phyloP scores from a whole-genome alignment of 1,140 invertebrate genomes.

The Rhopalosiphum maidis region DNA sequence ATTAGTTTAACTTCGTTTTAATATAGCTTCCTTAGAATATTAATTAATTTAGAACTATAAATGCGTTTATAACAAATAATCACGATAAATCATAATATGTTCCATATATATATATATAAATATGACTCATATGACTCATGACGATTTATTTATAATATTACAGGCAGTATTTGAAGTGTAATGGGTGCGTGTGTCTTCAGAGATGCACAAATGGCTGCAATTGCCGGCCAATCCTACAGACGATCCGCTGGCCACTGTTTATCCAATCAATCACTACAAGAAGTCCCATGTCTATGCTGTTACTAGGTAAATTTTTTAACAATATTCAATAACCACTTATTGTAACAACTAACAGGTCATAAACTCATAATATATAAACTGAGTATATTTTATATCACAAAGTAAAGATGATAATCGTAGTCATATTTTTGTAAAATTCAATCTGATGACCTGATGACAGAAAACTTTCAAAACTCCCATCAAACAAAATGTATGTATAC shows the following conservation, averaged over 20 bases:
- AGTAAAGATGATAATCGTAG: neutral
- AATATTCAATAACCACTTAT: neutral
- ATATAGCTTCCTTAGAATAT: neutral
- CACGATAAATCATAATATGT: neutral
- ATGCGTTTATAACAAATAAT: neutral
- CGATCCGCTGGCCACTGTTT: constrained; percentile 59
- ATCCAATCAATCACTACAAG: constrained; percentile 49
- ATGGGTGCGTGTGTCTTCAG: constrained; percentile 56
- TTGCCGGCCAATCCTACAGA: constrained; percentile 59
- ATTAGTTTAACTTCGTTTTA: neutral
- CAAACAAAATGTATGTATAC: neutral
- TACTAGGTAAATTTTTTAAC: constrained; percentile 56
- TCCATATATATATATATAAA: neutral
- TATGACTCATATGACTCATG: neutral
- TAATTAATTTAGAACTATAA: neutral
- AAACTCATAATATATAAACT: neutral
- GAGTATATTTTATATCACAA: neutral
- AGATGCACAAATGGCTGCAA: constrained; percentile 60
- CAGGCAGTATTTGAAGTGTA: constrained; percentile 48
- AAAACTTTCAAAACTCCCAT: neutral
- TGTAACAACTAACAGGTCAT: neutral
- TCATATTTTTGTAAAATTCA: neutral
- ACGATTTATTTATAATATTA: neutral
- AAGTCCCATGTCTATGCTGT: constrained; percentile 59
- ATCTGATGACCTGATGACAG: neutral